Conservation (phyloP, 2,113 vertebrate genomes). For the Nyctibius bracteatus region DNA sequence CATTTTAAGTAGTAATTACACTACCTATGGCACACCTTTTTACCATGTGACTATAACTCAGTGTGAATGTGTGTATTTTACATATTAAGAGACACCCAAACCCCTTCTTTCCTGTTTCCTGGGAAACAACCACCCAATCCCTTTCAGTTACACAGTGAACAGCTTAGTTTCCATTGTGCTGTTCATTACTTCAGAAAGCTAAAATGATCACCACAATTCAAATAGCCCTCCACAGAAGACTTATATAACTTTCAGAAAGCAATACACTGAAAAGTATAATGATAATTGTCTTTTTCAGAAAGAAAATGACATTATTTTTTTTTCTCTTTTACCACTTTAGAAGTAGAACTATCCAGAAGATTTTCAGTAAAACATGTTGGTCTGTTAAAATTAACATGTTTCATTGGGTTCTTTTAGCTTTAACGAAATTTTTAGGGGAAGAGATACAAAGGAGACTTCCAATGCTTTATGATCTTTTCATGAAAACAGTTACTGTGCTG, state of each 20-base stretch:
- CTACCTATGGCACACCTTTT: background rate
- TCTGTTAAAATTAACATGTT: background rate
- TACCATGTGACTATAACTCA: background rate
- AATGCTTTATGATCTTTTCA: background rate
- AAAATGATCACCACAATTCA: conserved; percentile 9
- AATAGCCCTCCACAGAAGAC: background rate
- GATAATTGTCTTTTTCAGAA: background rate
- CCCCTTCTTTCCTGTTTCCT: conserved; percentile 29
- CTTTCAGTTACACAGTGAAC: background rate
- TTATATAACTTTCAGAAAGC: background rate
- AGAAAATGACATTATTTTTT: background rate
- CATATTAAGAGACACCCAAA: conserved; percentile 3
- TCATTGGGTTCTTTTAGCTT: background rate
- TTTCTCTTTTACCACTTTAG: background rate
- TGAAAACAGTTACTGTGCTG: background rate
- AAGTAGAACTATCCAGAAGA: background rate
- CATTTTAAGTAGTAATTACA: background rate
- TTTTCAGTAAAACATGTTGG: background rate
- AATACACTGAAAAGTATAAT: background rate
- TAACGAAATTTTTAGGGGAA: background rate
- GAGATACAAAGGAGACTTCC: background rate
- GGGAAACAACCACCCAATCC: conserved; percentile 4
- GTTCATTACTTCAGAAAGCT: background rate
- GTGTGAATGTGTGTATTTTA: background rate
- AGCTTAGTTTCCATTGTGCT: background rate